Evolutionary conservation across 2,797 vertebrate species (phyloP), one percentile per base, ranked within the genome.

Genomic region (Rhynchotus rufescens): DNA sequence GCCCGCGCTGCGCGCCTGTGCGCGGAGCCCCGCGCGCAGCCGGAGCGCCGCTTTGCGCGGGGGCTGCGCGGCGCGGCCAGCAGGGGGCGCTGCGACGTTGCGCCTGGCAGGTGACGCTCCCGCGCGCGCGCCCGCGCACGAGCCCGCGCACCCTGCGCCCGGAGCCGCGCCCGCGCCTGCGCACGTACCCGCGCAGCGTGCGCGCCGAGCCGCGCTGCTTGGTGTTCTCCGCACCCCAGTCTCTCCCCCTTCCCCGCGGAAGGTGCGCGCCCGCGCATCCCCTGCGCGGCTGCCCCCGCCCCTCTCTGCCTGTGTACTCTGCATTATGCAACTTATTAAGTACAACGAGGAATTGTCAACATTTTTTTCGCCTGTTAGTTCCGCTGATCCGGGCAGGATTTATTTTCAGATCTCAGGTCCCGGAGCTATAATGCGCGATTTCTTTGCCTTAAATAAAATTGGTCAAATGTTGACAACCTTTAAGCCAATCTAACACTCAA

Each of bases 401-500:
- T 98, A 98, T 98, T 97, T 97, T 96, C 92, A 84, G 95, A 95
- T 97, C 97, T 96, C 95, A 94, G 95, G 89, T 98, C 98, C 97
- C 79, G 80, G 44, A 97, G 97, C 97, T 97, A 98, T 97, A 97
- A 97, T 94, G 95, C 92, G 91, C 72, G 97, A 96, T 98, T 97
- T 98, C 97, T 98, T 97, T 96, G 93, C 94, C 96, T 97, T 97
- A 97, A 97, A 97, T 97, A 97, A 97, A 98, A 98, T 93, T 98
- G 98, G 98, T 98, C 98, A 98, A 98, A 99, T 98, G 98, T 98
- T 98, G 98, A 98, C 98, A 98, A 98, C 98, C 98, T 98, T 97
- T 97, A 98, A 98, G 98, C 97, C 98, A 97, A 97, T 97, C 97
- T 97, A 98, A 97, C 98, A 97, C 98, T 98, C 98, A 93, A 97